These are phyloP conservation scores for Gallinago solitaria DNA, from an alignment of 2,797 vertebrate species.

Conservation along the genomic window DNA sequence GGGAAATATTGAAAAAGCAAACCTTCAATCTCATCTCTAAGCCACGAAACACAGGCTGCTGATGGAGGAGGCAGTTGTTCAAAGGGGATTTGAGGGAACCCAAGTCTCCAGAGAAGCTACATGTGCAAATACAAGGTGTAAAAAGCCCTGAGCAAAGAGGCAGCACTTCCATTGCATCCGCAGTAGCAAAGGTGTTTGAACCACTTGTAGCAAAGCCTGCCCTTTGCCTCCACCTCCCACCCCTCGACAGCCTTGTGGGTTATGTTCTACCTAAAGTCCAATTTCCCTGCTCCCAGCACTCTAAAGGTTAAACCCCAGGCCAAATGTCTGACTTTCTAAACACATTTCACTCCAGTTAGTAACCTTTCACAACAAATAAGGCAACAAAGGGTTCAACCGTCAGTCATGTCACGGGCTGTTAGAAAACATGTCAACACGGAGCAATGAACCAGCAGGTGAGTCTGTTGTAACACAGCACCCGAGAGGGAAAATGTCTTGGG, in stretches of 20 bases:
- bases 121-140: background rate
- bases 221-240: background rate
- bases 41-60: background rate
- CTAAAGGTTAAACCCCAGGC: background rate
- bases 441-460: background rate
- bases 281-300: background rate
- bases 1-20: background rate
- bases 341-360: background rate
- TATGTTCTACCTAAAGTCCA: background rate
- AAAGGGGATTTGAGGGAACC: background rate
- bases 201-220: background rate
- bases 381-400: background rate
- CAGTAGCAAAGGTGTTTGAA: background rate
- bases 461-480: background rate
- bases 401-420: background rate
- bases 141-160: background rate
- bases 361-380: constrained; percentile 1
- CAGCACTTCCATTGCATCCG: fast-evolving
- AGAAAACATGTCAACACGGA: background rate
- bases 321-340: background rate
- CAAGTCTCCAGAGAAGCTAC: background rate
- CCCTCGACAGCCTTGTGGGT: background rate
- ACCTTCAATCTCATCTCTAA: background rate
- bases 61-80: background rate
- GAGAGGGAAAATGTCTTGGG: background rate